Conservation (phyloP, 2,797 vertebrate genomes). For the Takifugu ocellatus region DNA sequence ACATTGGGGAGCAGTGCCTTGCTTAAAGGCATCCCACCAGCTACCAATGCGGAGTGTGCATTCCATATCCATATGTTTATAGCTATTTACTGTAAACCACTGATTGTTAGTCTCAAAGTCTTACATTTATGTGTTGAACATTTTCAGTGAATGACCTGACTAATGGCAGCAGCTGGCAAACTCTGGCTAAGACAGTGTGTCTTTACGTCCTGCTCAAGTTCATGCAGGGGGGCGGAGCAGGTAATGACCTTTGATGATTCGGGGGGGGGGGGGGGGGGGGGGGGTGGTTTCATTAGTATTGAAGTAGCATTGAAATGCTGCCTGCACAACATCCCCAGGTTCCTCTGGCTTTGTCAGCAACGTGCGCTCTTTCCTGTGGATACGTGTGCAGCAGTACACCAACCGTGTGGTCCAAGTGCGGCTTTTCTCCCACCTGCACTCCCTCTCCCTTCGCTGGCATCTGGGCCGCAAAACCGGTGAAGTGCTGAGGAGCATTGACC, state of each 20-base stretch:
- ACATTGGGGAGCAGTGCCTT: too few species aligned
- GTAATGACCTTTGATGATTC: conserved; percentile 54
- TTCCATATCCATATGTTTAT: too few species aligned
- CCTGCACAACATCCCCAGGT: conserved; percentile 60
- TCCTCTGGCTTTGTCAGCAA: conserved; percentile 90
- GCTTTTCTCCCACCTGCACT: conserved; percentile 87
- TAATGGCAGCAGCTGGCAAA: conserved; percentile 74
- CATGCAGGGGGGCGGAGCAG: conserved; percentile 92
- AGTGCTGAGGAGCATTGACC: conserved; percentile 89
- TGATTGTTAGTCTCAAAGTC: background rate
- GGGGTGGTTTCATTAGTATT: too few species aligned
- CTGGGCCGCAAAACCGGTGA: conserved; percentile 90
- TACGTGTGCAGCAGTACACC: conserved; percentile 94
- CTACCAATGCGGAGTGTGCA: too few species aligned
- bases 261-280: too few species aligned
- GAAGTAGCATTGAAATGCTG: too few species aligned
- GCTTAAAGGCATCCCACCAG: too few species aligned
- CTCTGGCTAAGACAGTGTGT: conserved; percentile 81
- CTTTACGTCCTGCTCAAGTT: conserved; percentile 88
- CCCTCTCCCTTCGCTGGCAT: conserved; percentile 92
- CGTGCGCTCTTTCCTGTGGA: conserved; percentile 91
- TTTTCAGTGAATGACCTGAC: conserved; percentile 86
- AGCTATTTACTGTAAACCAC: too few species aligned
- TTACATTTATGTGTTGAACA: background rate
- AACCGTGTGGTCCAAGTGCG: conserved; percentile 85